These are phyloP conservation scores for Thomomys bottae DNA, from an alignment of 2,113 vertebrate genomes.

Conservation along the genomic window DNA sequence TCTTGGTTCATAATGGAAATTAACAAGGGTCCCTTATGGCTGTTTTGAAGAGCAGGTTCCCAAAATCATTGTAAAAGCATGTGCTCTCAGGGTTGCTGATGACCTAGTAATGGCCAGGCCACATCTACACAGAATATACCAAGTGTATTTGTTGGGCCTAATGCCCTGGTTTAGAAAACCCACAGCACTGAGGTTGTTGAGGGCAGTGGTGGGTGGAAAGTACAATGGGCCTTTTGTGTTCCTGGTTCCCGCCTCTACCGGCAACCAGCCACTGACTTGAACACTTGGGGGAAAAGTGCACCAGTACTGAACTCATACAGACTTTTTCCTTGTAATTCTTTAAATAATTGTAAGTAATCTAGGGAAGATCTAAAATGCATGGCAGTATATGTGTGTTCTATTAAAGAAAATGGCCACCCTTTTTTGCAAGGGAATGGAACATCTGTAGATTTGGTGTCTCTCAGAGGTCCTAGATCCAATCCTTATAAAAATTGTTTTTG, in stretches of 20 bases:
- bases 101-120: not conserved
- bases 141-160: not conserved
- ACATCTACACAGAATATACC: not conserved
- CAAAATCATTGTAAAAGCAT: not conserved
- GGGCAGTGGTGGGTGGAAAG: not conserved
- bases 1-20: slow-evolving; percentile 14
- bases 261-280: not conserved
- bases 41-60: not conserved
- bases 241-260: not conserved
- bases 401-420: too few species aligned
- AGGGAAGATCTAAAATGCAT: not conserved
- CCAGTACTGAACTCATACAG: not conserved
- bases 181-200: not conserved
- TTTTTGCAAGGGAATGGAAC: not conserved
- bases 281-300: not conserved
- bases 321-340: not conserved
- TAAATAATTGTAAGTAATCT: not conserved
- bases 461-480: not conserved
- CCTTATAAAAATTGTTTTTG: not conserved
- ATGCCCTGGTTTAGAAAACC: not conserved
- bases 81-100: not conserved
- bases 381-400: not conserved
- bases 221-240: not conserved
- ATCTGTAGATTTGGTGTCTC: not conserved
- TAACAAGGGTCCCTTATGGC: not conserved